Base-by-base conservation (phyloP, 1,140 invertebrate genomes). In the Cotesia glomerata region DNA sequence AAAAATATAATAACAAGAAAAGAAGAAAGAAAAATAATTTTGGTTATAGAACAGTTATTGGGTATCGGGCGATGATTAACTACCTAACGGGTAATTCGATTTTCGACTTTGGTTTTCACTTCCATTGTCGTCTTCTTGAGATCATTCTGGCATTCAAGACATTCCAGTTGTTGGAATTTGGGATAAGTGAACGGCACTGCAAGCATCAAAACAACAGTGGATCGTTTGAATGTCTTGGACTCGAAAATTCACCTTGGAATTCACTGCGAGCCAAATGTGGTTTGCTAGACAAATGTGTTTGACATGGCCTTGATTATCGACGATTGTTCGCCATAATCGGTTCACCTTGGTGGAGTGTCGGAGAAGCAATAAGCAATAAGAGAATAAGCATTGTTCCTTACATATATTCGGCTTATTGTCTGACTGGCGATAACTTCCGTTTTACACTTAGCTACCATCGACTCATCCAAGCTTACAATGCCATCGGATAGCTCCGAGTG, bases 401-500 rank as follows among this genome's bases (percentile, higher is more conserved):
- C 9, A 78, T 75, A 74, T 66, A 78, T 82, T 81, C 77, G 75
- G 70, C 68, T 59, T 56, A 65, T 56, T 69, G 75, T 78, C 76
- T 83, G 82, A 84, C 80, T 85, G 82, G 81, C 73, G 76, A 75
- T 74, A 74, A 78, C 79, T 82, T 82, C 79, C 81, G 78, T 77
- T 72, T 11, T 14, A 26, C 26, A 67, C 32, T 66, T 45, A 39
- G 32, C 8, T 67, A 18, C 45, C 52, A 51, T 54, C 49, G 51
- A 45, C 39, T 45, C 39, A 45, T 5, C 39, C 39, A 45, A 7
- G 39, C 39, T 45, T 45, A 45, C 39, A 45, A 45, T 45, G 39
- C 39, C 11, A 45, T 7, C 7, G 5, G 39, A 9, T 45, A 45
- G 7, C 7, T 45, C 59, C 59, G 5, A 35, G 39, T 64, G 35